Percentiles rank a stretch among this genome's conserved stretches.
These are phyloP conservation scores for Molorchus minor DNA, from an alignment of 2,888 invertebrate species.

Conservation along the genomic window DNA sequence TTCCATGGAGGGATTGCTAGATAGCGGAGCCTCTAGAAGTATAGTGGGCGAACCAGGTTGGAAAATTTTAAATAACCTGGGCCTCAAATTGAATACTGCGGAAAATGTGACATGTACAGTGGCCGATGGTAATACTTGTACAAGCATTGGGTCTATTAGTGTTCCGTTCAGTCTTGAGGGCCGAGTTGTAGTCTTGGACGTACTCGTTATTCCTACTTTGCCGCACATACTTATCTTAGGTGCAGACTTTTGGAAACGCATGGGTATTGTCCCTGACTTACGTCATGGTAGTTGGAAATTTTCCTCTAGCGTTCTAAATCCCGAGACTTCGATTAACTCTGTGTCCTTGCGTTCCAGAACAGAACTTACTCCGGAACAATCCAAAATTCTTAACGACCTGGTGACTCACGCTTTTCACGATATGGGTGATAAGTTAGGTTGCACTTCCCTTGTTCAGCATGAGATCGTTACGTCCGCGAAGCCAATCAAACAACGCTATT, in stretches of 20 bases:
- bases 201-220: neutral
- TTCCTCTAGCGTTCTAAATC: neutral
- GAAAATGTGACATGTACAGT: constrained; percentile 4
- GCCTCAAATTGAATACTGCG: neutral
- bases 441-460: neutral
- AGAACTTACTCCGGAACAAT: neutral
- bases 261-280: neutral
- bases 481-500: neutral
- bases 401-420: neutral
- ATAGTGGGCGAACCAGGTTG: constrained; percentile 1
- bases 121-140: constrained; percentile 6
- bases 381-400: neutral
- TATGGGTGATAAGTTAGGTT: neutral
- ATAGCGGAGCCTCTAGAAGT: constrained; percentile 17
- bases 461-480: neutral
- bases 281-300: neutral
- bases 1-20: constrained; percentile 15
- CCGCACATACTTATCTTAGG: neutral
- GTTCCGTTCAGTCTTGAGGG: constrained; percentile 3
- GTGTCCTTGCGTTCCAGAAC: neutral
- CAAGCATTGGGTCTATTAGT: constrained; percentile 7
- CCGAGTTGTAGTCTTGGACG: neutral
- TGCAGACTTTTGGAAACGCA: neutral
- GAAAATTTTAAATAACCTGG: neutral
- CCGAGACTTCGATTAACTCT: neutral